These are phyloP conservation scores for Balanococcus diminutus DNA, from an alignment of 2,888 invertebrate genomes.

Conservation along the genomic window DNA sequence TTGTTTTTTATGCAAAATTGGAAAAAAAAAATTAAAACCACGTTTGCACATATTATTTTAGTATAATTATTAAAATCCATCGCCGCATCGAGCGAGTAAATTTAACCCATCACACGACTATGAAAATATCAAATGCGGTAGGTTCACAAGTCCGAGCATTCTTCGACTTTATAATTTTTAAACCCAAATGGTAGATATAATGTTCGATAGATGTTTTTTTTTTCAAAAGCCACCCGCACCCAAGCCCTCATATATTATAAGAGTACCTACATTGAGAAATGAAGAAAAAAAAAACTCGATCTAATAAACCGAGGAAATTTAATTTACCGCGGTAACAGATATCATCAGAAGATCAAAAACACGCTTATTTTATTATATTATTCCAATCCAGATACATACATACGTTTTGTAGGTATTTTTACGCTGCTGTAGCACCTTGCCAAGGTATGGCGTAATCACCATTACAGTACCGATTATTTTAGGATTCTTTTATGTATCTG, in stretches of 20 bases:
- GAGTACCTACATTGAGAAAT: background rate
- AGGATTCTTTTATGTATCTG: background rate
- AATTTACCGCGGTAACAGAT: slow-evolving; percentile 37
- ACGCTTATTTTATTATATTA: background rate
- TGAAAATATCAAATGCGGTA: background rate
- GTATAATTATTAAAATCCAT: no score
- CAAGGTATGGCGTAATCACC: background rate
- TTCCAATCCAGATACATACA: background rate
- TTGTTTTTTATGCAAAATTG: background rate
- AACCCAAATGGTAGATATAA: no score
- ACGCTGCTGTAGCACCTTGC: background rate
- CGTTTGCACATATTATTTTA: no score
- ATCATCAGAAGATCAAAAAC: slow-evolving; percentile 14
- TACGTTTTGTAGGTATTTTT: no score
- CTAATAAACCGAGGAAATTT: slow-evolving; percentile 42
- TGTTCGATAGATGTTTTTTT: no score
- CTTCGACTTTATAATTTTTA: no score
- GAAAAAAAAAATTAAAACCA: background rate
- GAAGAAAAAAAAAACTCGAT: background rate
- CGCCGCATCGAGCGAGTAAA: background rate
- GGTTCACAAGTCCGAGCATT: background rate
- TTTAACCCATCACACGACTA: background rate
- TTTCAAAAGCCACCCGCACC: background rate
- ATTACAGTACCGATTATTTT: background rate
- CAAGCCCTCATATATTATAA: no score